Evolutionary conservation across 2,113 vertebrate genomes (phyloP).

Genomic region (Gila orcuttii): DNA sequence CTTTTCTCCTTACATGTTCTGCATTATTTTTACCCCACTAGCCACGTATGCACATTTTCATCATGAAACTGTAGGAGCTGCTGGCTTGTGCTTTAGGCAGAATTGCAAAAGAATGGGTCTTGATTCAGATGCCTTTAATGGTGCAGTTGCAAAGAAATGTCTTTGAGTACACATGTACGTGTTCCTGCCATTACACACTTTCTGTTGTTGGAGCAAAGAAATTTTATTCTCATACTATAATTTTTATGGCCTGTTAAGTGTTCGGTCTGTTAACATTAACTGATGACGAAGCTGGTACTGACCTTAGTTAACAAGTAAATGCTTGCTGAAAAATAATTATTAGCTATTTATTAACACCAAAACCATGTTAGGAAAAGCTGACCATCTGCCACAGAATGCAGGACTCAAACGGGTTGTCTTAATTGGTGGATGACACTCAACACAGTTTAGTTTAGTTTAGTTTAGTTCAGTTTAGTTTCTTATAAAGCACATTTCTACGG

Average conservation of each 20-base stretch:
- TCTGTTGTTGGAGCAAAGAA: background rate
- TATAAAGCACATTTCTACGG: background rate
- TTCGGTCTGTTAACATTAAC: background rate
- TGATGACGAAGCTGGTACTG: background rate
- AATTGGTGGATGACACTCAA: background rate
- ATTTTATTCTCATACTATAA: background rate
- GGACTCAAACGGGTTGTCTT: background rate
- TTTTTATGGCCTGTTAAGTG: slow-evolving; percentile 23
- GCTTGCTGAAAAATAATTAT: background rate
- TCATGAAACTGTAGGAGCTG: background rate
- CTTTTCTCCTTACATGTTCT: background rate
- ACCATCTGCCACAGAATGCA: background rate
- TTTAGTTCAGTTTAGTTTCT: too few relatives aligned
- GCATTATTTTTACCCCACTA: background rate
- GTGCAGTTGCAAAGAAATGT: background rate
- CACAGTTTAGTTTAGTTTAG: background rate
- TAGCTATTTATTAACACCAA: slow-evolving; percentile 6
- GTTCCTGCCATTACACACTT: background rate
- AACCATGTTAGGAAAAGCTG: background rate
- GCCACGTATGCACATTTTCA: background rate
- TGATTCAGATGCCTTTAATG: background rate
- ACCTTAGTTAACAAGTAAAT: slow-evolving; percentile 3
- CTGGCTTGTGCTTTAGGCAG: slow-evolving; percentile 16
- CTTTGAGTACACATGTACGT: background rate
- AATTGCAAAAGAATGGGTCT: background rate